These are phyloP conservation scores for Sinonovacula constricta DNA, from an alignment of 1,140 invertebrate genomes.

Conservation along the genomic window DNA sequence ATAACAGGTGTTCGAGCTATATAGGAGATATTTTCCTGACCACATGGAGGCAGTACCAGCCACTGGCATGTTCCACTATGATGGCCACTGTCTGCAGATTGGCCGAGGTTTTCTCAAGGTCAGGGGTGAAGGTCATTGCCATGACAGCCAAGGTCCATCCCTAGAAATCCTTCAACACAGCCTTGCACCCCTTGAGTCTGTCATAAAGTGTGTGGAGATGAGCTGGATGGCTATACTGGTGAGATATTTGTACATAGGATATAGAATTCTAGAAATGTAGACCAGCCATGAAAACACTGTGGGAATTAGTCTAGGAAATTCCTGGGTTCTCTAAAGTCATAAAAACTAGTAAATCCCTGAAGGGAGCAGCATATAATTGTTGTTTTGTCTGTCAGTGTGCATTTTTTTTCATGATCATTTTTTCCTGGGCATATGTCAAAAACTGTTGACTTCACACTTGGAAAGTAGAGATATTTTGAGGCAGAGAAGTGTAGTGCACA, in stretches of 20 bases:
- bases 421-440: no score
- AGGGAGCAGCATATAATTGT: no score
- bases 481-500: no score
- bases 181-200: constrained; percentile 83
- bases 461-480: no score
- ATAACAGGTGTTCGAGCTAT: constrained; percentile 82
- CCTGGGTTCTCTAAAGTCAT: no score
- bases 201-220: constrained; percentile 91
- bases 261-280: background rate
- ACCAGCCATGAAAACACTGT: background rate
- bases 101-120: constrained; percentile 76
- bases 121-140: constrained; percentile 48
- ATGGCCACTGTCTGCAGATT: constrained; percentile 70
- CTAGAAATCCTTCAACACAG: constrained; percentile 69
- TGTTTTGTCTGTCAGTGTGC: no score
- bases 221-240: constrained; percentile 95
- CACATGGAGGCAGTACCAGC: constrained; percentile 59
- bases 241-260: constrained; percentile 75
- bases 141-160: background rate
- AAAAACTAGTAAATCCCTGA: no score
- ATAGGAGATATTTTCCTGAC: constrained; percentile 81
- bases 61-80: constrained; percentile 60
- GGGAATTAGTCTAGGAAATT: no score
- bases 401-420: no score
- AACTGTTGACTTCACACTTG: no score